Conservation (phyloP, 2,113 vertebrate genomes). For the Picathartes gymnocephalus region DNA sequence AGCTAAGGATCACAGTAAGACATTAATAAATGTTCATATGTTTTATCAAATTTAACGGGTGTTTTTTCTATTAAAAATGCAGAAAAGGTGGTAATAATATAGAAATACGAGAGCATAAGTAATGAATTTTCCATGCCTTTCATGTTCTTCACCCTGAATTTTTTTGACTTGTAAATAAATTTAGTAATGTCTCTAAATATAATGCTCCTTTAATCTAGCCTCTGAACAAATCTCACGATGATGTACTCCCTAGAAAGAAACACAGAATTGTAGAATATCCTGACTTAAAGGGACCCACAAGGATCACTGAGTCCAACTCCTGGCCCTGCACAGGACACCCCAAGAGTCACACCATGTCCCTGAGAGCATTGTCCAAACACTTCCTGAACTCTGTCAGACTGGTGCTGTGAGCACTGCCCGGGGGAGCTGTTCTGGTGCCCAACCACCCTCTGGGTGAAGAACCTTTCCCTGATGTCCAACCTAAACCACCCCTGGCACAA, state of each 20-base stretch:
- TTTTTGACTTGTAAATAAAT: background rate
- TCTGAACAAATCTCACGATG: background rate
- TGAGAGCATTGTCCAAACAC: rapidly evolving
- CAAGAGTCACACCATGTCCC: background rate
- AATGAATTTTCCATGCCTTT: background rate
- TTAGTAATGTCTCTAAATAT: background rate
- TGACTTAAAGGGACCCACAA: no score
- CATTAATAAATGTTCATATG: background rate
- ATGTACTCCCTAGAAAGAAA: background rate
- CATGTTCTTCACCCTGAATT: background rate
- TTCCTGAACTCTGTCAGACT: background rate
- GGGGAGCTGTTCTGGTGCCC: no score
- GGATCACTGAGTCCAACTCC: rapidly evolving
- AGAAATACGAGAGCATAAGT: background rate
- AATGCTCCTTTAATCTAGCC: background rate
- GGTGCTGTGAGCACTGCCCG: background rate
- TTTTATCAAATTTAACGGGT: background rate
- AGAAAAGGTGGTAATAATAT: background rate
- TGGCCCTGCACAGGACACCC: background rate
- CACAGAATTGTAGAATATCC: background rate
- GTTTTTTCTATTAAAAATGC: background rate
- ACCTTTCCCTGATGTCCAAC: rapidly evolving
- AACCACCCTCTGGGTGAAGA: rapidly evolving
- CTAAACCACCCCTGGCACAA: background rate
- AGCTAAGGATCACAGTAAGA: background rate